Evolutionary conservation across 2,888 invertebrate genomes (phyloP), one percentile per base, ranked within the genome.

Genomic region (Mesodorylaimus sp.): DNA sequence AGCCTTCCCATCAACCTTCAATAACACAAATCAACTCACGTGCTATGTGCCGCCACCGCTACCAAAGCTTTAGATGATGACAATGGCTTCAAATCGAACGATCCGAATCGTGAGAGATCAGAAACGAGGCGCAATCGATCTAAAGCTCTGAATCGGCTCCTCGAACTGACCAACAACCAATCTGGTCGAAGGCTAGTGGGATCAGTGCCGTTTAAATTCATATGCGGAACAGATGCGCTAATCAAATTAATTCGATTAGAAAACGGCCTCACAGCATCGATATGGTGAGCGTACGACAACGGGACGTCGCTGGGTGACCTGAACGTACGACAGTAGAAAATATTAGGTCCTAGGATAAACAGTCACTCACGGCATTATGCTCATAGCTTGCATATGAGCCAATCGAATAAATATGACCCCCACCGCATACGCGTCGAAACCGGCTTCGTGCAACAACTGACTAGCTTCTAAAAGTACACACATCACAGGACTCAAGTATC

Each of bases 341-440:
- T n/a, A n/a, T n/a, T n/a, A n/a, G n/a, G n/a, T n/a, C n/a, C n/a
- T n/a, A n/a, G 13, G 44, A 21, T 10, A 7, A n/a, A 26, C 44
- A 26, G 10, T 43, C 44, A 26, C 21, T 26, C 7, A 10, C 26
- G 24, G 44, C 24, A 10, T 43, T 5, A 26, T 26, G 7, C 13
- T 5, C 7, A 16, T 5, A 26, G 24, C 26, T 10, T n/a, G 10
- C 3, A 43, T 7, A 26, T 43, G 44, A 43, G 13, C 27, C 27
- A 43, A 10, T 26, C 44, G 24, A n/a, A 43, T 10, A 26, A 43
- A 43, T 13, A 43, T 19, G 7, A 43, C 27, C 10, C 44, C 44
- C 10, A 43, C 44, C 7, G 27, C 13, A 21, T 43, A 43, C 7
- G 44, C 44, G 27, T 43, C 44, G 44, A 16, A 43, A 10, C 44